Evolutionary conservation across 2,113 vertebrate genomes (phyloP).

Genomic region (Alethe diademata): DNA sequence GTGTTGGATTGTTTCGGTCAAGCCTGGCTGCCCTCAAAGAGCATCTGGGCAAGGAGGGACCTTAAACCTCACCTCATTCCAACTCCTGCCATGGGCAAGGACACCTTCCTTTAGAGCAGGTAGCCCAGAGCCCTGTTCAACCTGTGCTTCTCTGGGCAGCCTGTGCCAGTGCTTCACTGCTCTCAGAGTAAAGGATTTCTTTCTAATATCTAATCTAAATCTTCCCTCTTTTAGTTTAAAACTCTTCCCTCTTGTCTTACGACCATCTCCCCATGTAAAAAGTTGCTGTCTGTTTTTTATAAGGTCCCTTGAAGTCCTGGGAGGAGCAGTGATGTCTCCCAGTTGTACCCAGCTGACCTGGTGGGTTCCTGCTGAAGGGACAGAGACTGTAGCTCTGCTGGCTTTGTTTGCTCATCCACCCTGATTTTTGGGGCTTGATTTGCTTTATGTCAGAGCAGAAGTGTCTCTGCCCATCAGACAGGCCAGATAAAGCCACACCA

Average conservation of each 20-base stretch:
- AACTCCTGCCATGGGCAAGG: background rate
- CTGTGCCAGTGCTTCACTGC: background rate
- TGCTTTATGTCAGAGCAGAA: background rate
- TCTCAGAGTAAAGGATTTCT: background rate
- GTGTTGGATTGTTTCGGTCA: background rate
- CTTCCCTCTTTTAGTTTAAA: background rate
- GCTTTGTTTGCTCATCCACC: background rate
- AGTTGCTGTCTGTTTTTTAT: background rate
- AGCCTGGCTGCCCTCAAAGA: background rate
- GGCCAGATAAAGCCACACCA: background rate
- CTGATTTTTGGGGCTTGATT: background rate
- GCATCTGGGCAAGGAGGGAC: background rate
- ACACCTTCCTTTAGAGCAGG: background rate
- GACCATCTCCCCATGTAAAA: background rate
- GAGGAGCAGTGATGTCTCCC: background rate
- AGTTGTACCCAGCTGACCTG: background rate
- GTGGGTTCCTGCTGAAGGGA: background rate
- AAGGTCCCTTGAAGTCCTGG: background rate
- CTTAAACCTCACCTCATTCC: background rate
- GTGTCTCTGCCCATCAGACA: background rate
- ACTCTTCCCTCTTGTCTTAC: background rate
- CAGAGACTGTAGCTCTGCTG: background rate
- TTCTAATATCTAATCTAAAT: background rate
- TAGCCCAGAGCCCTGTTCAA: accelerated
- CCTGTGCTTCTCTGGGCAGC: background rate